Evolutionary conservation across 1,140 invertebrate genomes (phyloP).

Genomic region (Aphelenchoides fujianensis): DNA sequence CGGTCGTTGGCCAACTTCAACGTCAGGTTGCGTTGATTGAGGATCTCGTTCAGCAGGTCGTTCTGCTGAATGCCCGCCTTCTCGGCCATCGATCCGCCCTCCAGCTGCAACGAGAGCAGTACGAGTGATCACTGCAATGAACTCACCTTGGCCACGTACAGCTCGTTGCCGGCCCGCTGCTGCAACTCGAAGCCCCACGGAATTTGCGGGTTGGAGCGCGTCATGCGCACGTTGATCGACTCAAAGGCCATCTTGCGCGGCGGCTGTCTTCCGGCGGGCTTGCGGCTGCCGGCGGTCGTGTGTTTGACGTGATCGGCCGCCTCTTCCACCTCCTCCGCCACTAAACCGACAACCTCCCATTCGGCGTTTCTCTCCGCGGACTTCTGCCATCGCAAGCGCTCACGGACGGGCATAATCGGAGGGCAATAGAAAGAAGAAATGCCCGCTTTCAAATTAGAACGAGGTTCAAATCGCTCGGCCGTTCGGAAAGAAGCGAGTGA

Average conservation of each 20-base stretch:
- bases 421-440: too few species aligned
- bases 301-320: neutral
- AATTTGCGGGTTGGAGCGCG: conserved; percentile 19
- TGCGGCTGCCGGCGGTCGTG: neutral
- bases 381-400: conserved; percentile 10
- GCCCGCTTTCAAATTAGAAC: neutral
- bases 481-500: too few species aligned
- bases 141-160: conserved; percentile 9
- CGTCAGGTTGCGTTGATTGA: neutral
- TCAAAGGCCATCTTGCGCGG: conserved; percentile 21
- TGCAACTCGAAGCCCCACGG: conserved; percentile 24
- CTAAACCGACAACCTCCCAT: neutral
- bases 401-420: neutral
- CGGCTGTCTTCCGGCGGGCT: neutral
- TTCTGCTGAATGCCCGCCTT: conserved; percentile 13
- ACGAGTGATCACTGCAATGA: too few species aligned
- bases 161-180: neutral
- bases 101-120: neutral
- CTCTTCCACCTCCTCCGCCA: neutral
- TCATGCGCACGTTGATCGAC: conserved; percentile 24
- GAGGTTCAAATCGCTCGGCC: too few species aligned
- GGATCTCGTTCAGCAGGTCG: conserved; percentile 13
- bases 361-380: neutral
- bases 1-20: neutral
- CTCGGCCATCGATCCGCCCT: conserved; percentile 16